Base-by-base conservation (phyloP, 2,888 invertebrate genomes). In the Ceraclea dissimilis region DNA sequence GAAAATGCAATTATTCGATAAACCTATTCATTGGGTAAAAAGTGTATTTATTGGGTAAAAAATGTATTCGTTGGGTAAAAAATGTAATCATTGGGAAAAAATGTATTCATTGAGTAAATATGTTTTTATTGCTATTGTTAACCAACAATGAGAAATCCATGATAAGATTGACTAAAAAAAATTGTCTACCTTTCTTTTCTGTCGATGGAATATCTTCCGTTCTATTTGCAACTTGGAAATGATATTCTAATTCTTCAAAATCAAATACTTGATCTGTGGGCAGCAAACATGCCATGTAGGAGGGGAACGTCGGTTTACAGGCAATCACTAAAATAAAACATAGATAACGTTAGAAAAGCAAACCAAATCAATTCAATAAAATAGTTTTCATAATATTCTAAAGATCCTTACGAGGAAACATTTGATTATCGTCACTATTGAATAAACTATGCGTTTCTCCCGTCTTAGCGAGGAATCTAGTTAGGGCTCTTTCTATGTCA, bases 231-330 rank as follows among this genome's bases (percentile, higher is more conserved):
- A 82, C 83, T 70, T 83, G 80, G 63, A 84, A 84, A 68, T 86
- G 85, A 66, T 86, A 85, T 66, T 87, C 86, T 59, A 87, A 71
- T 67, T 91, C 90, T 68, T 93, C 93, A 67, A 90, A 87, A 67
- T 95, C 94, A 70, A 94, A 92, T 34, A 96, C 90, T 77, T 96
- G 94, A 75, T 97, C 96, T 64, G 90, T 90, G 1, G 95, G 95
- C 65, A 95, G 73, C 21, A 96, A 76, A 2, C 94, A 93, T 59
- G 87, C 83, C 44, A 93, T 70, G 68, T 95, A 95, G 1, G 93
- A 84, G 5, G 91, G 90, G 68, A 85, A 86, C 62, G 84, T 80
- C 1, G 92, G 86, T 67, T 91, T 90, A 67, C 90, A 88, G 2
- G 92, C 90, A 67, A 96, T 94, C 65, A 97, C 92, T 92, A 75